phyloP scores from a whole-genome alignment of 1,140 invertebrate genomes.

The Aphaenogaster rudis region DNA sequence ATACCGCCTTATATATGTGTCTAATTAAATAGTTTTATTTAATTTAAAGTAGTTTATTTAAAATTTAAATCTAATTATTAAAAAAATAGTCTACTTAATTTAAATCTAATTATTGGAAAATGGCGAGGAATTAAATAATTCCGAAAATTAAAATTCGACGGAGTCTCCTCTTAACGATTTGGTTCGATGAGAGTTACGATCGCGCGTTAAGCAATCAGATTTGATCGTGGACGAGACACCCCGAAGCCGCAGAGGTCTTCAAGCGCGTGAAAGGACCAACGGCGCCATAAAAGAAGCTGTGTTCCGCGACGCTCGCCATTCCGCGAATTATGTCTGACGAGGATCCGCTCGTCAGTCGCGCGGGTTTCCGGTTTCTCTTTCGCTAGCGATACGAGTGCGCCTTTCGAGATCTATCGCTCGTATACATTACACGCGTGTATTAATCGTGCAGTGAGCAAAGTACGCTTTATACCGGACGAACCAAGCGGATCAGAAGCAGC shows the following conservation, averaged over 20 bases:
- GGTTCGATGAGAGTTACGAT: not conserved
- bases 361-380: slow-evolving; percentile 1
- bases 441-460: not conserved
- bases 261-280: slow-evolving; percentile 67
- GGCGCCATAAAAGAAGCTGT: slow-evolving; percentile 70
- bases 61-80: not conserved
- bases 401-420: not conserved
- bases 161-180: not conserved
- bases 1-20: no score
- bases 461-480: not conserved
- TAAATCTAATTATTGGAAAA: not conserved
- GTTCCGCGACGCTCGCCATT: slow-evolving; percentile 44
- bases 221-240: slow-evolving; percentile 62
- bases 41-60: no score
- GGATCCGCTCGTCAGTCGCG: not conserved
- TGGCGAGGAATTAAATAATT: not conserved
- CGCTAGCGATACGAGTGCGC: not conserved
- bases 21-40: no score
- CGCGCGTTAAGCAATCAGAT: slow-evolving; percentile 35
- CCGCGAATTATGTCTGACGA: slow-evolving; percentile 32
- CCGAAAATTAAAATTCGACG: not conserved
- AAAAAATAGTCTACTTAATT: not conserved
- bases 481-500: not conserved
- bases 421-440: not conserved
- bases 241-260: slow-evolving; percentile 55